phyloP scores from a whole-genome alignment of 2,888 invertebrate genomes.

The Tiliacea citrago region DNA sequence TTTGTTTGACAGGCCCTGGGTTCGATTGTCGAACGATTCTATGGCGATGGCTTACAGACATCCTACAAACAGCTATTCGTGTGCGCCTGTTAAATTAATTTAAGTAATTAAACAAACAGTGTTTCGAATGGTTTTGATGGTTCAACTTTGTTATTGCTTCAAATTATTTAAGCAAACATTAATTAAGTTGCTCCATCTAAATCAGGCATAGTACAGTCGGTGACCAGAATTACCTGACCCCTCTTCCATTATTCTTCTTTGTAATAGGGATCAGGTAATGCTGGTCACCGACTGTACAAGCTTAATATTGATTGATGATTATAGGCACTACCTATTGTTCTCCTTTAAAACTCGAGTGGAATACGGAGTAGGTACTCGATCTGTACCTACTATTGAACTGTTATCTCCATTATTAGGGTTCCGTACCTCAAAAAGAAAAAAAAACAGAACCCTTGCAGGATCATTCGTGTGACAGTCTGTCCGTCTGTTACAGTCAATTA shows the following conservation, averaged over 20 bases:
- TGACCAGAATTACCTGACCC: no score
- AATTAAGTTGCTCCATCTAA: conserved; percentile 17
- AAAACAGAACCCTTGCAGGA: no score
- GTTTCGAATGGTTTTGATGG: conserved; percentile 15
- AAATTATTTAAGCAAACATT: conserved; percentile 26
- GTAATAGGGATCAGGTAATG: no score
- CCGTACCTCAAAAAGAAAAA: no score
- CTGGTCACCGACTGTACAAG: no score
- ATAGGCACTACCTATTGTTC: neutral
- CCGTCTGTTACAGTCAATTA: no score
- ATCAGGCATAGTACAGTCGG: neutral
- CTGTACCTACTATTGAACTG: no score
- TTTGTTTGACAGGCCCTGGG: neutral
- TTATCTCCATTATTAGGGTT: no score
- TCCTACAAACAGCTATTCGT: conserved; percentile 7
- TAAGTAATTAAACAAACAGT: neutral
- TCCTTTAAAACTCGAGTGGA: neutral
- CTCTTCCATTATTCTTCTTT: no score
- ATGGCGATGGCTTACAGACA: neutral
- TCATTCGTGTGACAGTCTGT: no score
- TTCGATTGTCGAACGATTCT: neutral
- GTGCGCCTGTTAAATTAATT: conserved; percentile 12
- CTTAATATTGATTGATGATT: conserved; percentile 1
- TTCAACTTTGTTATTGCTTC: conserved; percentile 21
- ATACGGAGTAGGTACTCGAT: neutral